These are phyloP conservation scores for Timandra comae DNA, from an alignment of 2,888 invertebrate genomes.

Conservation along the genomic window DNA sequence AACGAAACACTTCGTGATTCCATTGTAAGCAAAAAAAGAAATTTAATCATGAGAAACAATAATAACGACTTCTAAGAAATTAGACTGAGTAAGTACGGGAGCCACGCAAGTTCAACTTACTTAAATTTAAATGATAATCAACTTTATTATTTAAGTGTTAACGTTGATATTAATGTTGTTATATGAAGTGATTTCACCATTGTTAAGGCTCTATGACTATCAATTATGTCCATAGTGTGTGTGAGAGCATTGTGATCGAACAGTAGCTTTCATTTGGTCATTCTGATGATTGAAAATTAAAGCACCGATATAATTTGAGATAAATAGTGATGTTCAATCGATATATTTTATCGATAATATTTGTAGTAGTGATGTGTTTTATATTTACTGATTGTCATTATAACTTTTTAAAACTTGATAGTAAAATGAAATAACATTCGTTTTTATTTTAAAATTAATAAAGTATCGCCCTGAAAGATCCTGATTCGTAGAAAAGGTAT, in stretches of 20 bases:
- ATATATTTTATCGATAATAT: conserved; percentile 10
- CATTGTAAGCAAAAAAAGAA: conserved; percentile 70
- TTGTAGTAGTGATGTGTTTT: no score
- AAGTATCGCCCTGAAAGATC: no score
- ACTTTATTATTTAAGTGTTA: conserved; percentile 28
- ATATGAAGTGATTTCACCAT: conserved; percentile 59
- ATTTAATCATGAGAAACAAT: conserved; percentile 77
- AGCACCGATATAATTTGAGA: conserved; percentile 73
- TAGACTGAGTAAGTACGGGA: conserved; percentile 72
- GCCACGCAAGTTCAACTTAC: conserved; percentile 70
- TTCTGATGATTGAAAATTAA: conserved; percentile 71
- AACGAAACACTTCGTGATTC: conserved; percentile 56
- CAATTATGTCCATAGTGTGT: conserved; percentile 71
- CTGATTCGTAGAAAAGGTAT: no score
- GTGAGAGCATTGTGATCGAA: conserved; percentile 69
- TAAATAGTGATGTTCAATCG: conserved; percentile 46
- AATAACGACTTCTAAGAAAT: conserved; percentile 72
- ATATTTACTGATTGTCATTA: no score
- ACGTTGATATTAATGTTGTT: conserved; percentile 27
- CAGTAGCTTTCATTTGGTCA: conserved; percentile 70
- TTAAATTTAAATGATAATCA: conserved; percentile 29
- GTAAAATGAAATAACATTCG: no score
- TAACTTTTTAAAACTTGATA: no score
- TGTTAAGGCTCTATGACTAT: conserved; percentile 73
- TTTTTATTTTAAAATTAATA: no score